Evolutionary conservation across 2,888 invertebrate genomes (phyloP).

Genomic region (Scaptomyza reducta): DNA sequence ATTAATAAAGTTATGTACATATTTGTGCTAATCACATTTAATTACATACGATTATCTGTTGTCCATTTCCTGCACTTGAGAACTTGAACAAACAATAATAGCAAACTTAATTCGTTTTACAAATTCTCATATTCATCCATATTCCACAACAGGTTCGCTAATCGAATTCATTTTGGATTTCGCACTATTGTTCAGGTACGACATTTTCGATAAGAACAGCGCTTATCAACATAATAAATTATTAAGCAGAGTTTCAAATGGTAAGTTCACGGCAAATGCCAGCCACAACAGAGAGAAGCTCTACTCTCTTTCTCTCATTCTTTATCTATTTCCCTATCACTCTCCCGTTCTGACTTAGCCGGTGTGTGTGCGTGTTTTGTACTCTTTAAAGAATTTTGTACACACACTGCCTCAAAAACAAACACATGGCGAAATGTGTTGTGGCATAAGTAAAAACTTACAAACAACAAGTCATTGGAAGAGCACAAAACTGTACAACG

Average conservation of each 20-base stretch:
- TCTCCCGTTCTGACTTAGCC: conserved; percentile 15
- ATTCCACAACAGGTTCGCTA: conserved; percentile 17
- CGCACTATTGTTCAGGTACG: conserved; percentile 31
- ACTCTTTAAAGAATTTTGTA: conserved; percentile 19
- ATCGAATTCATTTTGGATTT: conserved; percentile 27
- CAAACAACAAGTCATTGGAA: background rate
- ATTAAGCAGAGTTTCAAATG: conserved; percentile 19
- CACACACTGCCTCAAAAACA: conserved; percentile 11
- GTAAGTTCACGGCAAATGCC: conserved; percentile 22
- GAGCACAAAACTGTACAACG: conserved; percentile 5
- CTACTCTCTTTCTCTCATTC: background rate
- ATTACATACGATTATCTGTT: conserved; percentile 22
- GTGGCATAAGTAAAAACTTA: conserved; percentile 6
- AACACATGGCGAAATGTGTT: conserved; percentile 15
- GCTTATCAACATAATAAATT: conserved; percentile 41
- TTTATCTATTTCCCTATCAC: background rate
- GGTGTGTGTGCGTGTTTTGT: conserved; percentile 16
- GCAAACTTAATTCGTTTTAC: conserved; percentile 10
- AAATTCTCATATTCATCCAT: conserved; percentile 27
- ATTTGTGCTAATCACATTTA: conserved; percentile 17
- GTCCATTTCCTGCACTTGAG: conserved; percentile 28
- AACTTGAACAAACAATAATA: conserved; percentile 16
- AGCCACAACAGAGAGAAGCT: conserved; percentile 29
- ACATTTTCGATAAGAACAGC: conserved; percentile 22
- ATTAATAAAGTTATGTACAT: conserved; percentile 6